Evolutionary conservation across 2,888 invertebrate species (phyloP).

Genomic region (Hermodice carunculata): DNA sequence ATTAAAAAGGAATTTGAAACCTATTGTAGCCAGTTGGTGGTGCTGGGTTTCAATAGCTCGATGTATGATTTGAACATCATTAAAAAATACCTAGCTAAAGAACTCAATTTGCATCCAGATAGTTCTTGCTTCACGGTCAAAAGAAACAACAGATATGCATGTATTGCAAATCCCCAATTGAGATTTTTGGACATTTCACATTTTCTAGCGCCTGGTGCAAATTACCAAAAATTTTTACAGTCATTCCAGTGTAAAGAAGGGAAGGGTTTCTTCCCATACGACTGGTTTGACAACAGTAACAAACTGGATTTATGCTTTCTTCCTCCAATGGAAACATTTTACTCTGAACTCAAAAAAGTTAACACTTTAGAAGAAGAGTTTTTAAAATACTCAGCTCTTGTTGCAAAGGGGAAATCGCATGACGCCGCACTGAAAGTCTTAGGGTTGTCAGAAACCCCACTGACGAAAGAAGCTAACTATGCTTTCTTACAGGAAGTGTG

Average conservation of each 20-base stretch:
- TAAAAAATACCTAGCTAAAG: neutral
- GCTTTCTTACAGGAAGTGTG: neutral
- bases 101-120: neutral
- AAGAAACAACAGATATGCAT: neutral
- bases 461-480: too few relatives aligned
- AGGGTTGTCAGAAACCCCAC: too few relatives aligned
- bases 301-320: conserved; percentile 2
- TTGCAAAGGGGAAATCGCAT: neutral
- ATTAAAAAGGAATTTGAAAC: too few relatives aligned
- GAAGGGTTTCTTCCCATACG: conserved; percentile 12
- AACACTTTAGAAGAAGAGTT: neutral
- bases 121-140: neutral
- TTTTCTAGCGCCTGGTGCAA: neutral
- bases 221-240: conserved; percentile 2
- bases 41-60: too few relatives aligned
- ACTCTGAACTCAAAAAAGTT: neutral
- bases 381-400: neutral
- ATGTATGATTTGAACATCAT: conserved; percentile 7
- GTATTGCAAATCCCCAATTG: neutral
- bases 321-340: conserved; percentile 11
- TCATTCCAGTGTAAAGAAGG: neutral
- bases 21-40: too few relatives aligned
- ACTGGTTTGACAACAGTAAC: conserved; percentile 1
- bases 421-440: neutral
- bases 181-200: conserved; percentile 1